These are phyloP conservation scores for Muraenolepis orangiensis DNA, from an alignment of 2,797 vertebrate species.

Conservation along the genomic window DNA sequence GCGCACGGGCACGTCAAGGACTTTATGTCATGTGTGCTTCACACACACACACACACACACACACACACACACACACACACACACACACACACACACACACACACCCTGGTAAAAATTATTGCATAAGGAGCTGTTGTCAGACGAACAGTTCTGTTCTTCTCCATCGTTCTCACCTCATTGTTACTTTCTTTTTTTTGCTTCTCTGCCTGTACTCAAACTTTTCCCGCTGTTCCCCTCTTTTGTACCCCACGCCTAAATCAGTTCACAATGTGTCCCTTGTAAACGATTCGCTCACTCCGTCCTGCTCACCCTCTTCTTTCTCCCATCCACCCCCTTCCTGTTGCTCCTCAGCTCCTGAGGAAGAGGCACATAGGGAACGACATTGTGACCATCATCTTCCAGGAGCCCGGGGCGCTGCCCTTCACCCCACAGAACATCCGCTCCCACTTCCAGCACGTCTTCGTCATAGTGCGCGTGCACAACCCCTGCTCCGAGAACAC, in stretches of 20 bases:
- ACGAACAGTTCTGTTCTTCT: conserved; percentile 20
- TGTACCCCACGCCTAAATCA: not conserved
- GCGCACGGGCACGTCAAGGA: conserved; percentile 48
- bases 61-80: conserved; percentile 43
- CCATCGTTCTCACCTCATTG: conserved; percentile 27
- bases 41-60: conserved; percentile 37
- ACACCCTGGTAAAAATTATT: conserved; percentile 38
- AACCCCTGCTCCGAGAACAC: conserved; percentile 85
- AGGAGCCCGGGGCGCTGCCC: conserved; percentile 87
- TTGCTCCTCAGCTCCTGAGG: conserved; percentile 78
- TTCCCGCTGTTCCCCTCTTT: not conserved
- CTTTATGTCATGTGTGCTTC: conserved; percentile 39
- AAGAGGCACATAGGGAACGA: conserved; percentile 97
- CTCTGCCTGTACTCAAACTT: not conserved
- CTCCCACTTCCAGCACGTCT: conserved; percentile 96
- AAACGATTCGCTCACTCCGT: conserved; percentile 2
- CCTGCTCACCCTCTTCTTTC: conserved; percentile 15
- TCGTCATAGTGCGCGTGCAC: conserved; percentile 89
- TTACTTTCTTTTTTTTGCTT: not conserved
- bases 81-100: conserved; percentile 39
- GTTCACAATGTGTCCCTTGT: not conserved
- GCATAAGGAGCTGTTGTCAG: conserved; percentile 54
- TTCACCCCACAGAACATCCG: conserved; percentile 94
- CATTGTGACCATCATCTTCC: conserved; percentile 96
- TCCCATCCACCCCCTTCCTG: not conserved